A percentile compares a stretch with the other conserved stretches of the same genome.
Evolutionary conservation across 2,797 vertebrate species (phyloP).

Genomic region (Pterois miles): DNA sequence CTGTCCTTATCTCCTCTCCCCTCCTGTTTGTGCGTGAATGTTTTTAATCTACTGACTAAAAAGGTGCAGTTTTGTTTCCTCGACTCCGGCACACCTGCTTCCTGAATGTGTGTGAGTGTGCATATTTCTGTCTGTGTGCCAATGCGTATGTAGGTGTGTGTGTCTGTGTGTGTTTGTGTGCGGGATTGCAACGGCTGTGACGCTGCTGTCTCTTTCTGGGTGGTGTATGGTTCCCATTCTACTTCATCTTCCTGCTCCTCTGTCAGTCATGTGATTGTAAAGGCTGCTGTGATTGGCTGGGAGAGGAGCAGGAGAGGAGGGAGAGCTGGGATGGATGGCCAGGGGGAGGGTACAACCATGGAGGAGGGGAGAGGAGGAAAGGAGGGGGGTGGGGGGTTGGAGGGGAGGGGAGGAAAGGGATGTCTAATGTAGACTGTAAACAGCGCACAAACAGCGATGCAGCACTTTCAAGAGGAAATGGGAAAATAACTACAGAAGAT

Average conservation of each 20-base stretch:
- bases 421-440: conserved; percentile 42
- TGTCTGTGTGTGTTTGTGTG: conserved; percentile 2
- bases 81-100: conserved; percentile 51
- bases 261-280: conserved; percentile 74
- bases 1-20: conserved; percentile 18
- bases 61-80: conserved; percentile 35
- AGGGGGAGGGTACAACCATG: conserved; percentile 44
- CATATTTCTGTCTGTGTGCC: conserved; percentile 8
- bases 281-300: conserved; percentile 69
- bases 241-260: conserved; percentile 78
- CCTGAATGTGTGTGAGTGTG: conserved; percentile 43
- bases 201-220: conserved; percentile 57
- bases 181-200: conserved; percentile 44
- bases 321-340: conserved; percentile 37
- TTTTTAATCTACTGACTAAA: conserved; percentile 27
- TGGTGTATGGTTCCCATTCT: conserved; percentile 73
- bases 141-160: conserved; percentile 15
- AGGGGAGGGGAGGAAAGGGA: conserved; percentile 16
- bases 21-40: neutral
- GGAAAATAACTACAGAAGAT: neutral
- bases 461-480: neutral
- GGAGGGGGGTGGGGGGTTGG: neutral
- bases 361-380: conserved; percentile 12
- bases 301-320: conserved; percentile 55
- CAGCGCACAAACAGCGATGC: neutral